Evolutionary conservation across 2,888 invertebrate genomes (phyloP), one percentile per base, ranked within the genome.

Genomic region (Aspidiotus destructor): DNA sequence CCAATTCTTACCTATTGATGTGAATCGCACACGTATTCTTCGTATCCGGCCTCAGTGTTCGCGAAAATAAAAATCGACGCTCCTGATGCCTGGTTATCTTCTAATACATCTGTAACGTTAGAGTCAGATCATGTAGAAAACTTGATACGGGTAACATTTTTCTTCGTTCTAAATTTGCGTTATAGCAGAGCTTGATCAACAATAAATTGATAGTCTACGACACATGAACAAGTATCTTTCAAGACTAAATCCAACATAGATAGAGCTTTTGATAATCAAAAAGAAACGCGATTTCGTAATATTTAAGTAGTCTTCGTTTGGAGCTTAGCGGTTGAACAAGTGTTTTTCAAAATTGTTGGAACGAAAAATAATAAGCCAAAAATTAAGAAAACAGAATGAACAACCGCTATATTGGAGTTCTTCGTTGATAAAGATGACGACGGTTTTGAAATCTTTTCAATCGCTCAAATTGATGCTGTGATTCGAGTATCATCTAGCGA

Each of bases 61-160:
- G 48, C 48, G n/a, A 13, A 48, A 13, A 48, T 48, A 48, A 48
- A 48, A 48, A n/a, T 48, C n/a, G 48, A 48, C n/a, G 48, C 10
- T 28, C 28, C 28, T 11, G 48, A 48, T 48, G 48, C 48, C n/a
- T n/a, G 48, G 48, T 3, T 48, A 48, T 48, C 48, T 48, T 48
- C 17, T 63, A 41, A 8, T 7, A 28, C 28, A 65, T 65, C 64
- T 65, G 64, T 42, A 65, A 65, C 54, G 53, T 65, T 65, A 65
- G 57, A 65, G 64, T 65, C 64, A 65, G 41, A 65, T 65, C 54
- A 65, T 65, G 44, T 65, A 62, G 62, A 62, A 53, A 48, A 53
- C n/a, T 53, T 7, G 11, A 28, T 28, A 28, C 28, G 28, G 28
- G 28, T 28, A 28, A 28, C 5, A 28, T 3, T 28, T 28, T 28